Conservation (phyloP, 2,888 invertebrate genomes). For the Sinhomidia bicolor region DNA sequence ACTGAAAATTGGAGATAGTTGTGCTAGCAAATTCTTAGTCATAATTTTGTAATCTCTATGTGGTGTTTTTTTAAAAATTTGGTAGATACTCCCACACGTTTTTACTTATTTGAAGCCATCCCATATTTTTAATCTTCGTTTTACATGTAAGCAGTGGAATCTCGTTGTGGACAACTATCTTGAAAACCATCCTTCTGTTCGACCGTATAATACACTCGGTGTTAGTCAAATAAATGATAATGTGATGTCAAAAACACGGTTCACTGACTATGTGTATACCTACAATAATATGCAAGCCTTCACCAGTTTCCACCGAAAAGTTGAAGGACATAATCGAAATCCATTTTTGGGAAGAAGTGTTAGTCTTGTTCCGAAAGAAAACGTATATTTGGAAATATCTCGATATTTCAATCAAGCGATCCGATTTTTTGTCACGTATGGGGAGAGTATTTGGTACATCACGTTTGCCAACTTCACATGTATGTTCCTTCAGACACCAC, state of each 20-base stretch:
- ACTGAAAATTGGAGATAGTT: too few species aligned
- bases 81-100: background rate
- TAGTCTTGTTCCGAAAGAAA: background rate
- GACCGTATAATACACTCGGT: background rate
- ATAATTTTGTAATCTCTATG: too few species aligned
- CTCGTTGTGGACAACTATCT: background rate
- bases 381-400: constrained; percentile 8
- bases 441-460: constrained; percentile 9
- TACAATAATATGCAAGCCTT: background rate
- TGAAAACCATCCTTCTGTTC: constrained; percentile 18
- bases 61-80: too few species aligned
- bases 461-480: background rate
- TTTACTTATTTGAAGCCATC: background rate
- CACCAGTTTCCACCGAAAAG: background rate
- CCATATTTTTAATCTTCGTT: background rate
- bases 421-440: constrained; percentile 4
- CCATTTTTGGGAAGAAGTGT: constrained; percentile 22
- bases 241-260: background rate
- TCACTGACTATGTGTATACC: background rate
- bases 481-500: background rate
- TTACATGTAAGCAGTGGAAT: background rate
- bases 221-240: background rate
- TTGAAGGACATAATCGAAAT: background rate
- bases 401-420: background rate
- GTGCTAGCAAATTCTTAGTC: too few species aligned